Percentiles rank a stretch among this genome's conserved stretches.
Evolutionary conservation across 2,113 vertebrate species (phyloP).

Genomic region (Perognathus longimembris): DNA sequence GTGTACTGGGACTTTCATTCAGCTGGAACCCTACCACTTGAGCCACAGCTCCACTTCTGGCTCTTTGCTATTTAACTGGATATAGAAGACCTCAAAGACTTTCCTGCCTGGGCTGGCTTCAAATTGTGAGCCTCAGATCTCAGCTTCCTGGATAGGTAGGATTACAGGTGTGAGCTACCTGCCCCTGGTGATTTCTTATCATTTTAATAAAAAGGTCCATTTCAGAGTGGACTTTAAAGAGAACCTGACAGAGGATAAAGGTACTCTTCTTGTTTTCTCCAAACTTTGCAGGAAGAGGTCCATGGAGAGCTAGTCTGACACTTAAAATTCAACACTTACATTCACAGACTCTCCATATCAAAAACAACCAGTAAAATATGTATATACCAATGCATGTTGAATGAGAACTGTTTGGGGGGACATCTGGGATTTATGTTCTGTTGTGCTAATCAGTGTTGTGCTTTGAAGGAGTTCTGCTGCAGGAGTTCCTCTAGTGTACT

Average conservation of each 20-base stretch:
- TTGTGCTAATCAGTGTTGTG: neutral
- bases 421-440: neutral
- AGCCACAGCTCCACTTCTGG: too few relatives aligned
- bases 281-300: neutral
- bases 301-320: neutral
- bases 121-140: too few relatives aligned
- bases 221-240: neutral
- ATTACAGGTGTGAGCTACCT: too few relatives aligned
- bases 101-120: too few relatives aligned
- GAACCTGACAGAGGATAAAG: neutral
- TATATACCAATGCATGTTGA: neutral
- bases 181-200: neutral
- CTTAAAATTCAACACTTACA: neutral
- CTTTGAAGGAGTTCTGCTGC: neutral
- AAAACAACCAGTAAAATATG: neutral
- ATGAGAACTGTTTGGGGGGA: neutral
- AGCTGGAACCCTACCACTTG: too few relatives aligned
- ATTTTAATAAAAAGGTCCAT: neutral
- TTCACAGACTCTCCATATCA: neutral
- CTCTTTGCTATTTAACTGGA: too few relatives aligned
- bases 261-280: neutral
- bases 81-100: too few relatives aligned
- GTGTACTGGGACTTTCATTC: too few relatives aligned
- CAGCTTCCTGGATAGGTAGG: too few relatives aligned
- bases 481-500: neutral